Evolutionary conservation across 2,797 vertebrate species (phyloP).

Genomic region (Neosilurus mollespiculum): DNA sequence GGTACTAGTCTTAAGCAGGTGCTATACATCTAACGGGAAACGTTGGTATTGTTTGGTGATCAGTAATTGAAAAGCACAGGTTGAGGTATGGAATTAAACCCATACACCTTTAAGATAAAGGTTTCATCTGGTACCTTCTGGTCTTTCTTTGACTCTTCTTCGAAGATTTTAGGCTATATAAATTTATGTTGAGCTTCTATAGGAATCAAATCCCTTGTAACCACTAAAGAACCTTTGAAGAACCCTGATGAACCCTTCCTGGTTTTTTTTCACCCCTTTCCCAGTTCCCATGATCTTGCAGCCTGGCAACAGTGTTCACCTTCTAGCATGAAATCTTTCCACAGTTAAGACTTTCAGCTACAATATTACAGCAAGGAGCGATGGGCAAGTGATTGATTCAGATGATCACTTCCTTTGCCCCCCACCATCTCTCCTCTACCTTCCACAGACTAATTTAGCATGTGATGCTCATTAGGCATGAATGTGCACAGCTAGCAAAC

Average conservation of each 20-base stretch:
- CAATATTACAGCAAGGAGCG: background rate
- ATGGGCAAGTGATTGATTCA: background rate
- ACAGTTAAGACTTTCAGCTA: background rate
- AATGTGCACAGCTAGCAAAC: conserved; percentile 48
- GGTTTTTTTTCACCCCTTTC: background rate
- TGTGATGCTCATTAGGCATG: conserved; percentile 64
- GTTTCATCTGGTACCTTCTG: background rate
- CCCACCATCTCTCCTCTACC: background rate
- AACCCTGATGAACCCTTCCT: background rate
- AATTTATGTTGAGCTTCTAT: background rate
- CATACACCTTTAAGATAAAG: background rate
- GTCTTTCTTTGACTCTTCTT: too few species aligned
- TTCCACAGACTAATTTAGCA: conserved; percentile 61
- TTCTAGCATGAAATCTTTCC: background rate
- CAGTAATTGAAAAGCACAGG: background rate
- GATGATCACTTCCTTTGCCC: background rate
- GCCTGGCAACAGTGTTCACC: background rate
- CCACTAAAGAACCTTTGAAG: background rate
- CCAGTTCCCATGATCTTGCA: background rate
- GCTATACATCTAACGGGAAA: background rate
- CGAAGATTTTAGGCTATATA: background rate
- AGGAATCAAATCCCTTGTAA: background rate
- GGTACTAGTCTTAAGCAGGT: background rate
- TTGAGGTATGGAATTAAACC: background rate
- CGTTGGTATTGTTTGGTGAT: background rate